phyloP scores from a whole-genome alignment of 2,797 vertebrate species.

The Salarias fasciatus region DNA sequence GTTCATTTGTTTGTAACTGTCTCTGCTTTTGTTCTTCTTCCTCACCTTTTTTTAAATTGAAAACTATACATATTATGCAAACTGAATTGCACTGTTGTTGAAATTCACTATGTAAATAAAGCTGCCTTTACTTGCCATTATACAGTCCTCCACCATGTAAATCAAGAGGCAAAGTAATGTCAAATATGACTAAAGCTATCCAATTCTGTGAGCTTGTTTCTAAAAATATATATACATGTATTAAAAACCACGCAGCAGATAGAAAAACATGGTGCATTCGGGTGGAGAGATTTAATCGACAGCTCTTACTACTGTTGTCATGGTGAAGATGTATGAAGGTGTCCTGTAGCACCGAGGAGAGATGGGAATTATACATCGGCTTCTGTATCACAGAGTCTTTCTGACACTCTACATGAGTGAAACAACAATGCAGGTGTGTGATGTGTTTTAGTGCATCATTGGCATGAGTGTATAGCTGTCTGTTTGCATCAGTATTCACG shows the following conservation, averaged over 20 bases:
- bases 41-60: no score
- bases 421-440: constrained; percentile 22
- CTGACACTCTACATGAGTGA: constrained; percentile 4
- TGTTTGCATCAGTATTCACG: constrained; percentile 45
- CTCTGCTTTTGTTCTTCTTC: no score
- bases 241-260: constrained; percentile 1
- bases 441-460: constrained; percentile 9
- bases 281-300: constrained; percentile 40
- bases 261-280: constrained; percentile 18
- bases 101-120: no score
- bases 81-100: no score
- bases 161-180: background rate
- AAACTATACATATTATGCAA: no score
- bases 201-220: no score
- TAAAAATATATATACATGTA: no score
- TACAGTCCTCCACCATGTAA: no score
- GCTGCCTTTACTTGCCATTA: no score
- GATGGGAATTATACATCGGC: constrained; percentile 26
- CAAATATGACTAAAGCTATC: background rate
- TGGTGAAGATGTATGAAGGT: constrained; percentile 58
- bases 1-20: no score
- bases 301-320: constrained; percentile 64
- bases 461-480: constrained; percentile 25
- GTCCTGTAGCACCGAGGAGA: constrained; percentile 33
- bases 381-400: constrained; percentile 13